Percentiles rank a stretch among this genome's conserved stretches.
Conservation (phyloP, 2,888 invertebrate genomes). For the Cryptocheilus praepositus region DNA sequence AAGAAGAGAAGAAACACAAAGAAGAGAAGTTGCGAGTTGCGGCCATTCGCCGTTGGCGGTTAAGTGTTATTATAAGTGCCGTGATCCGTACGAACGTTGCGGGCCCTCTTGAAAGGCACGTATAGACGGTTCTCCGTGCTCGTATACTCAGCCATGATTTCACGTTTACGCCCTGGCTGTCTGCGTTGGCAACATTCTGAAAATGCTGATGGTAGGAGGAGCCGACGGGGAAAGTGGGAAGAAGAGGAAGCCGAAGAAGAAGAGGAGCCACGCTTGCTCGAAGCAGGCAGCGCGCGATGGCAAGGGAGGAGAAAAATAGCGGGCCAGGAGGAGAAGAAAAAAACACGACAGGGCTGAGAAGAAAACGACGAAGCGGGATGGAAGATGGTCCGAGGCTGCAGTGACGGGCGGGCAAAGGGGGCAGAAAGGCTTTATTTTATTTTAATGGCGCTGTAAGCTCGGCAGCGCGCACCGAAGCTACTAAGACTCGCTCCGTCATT, state of each 20-base stretch:
- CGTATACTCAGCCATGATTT: conserved; percentile 61
- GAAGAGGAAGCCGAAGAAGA: conserved; percentile 24
- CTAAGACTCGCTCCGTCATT: conserved; percentile 59
- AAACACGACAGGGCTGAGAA: conserved; percentile 29
- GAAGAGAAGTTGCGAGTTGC: conserved; percentile 56
- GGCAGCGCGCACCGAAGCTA: conserved; percentile 47
- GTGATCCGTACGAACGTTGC: conserved; percentile 54
- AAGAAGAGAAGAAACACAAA: conserved; percentile 36
- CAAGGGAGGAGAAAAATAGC: conserved; percentile 20
- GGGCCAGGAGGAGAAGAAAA: conserved; percentile 19
- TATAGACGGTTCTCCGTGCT: conserved; percentile 49
- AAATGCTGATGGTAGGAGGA: conserved; percentile 49
- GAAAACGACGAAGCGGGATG: conserved; percentile 25
- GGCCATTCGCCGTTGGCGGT: conserved; percentile 53
- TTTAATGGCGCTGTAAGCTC: conserved; percentile 67
- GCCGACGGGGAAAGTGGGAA: conserved; percentile 21
- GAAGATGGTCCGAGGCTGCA: conserved; percentile 22
- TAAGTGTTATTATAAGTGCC: conserved; percentile 61
- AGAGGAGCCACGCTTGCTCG: conserved; percentile 10
- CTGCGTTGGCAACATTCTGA: conserved; percentile 57
- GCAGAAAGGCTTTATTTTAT: conserved; percentile 64
- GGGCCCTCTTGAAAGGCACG: conserved; percentile 39
- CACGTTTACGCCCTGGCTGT: conserved; percentile 56
- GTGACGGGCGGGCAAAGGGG: conserved; percentile 27
- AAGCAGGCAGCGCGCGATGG: conserved; percentile 35